These are phyloP conservation scores for Bradynema listronoti DNA, from an alignment of 1,140 invertebrate species.

Conservation along the genomic window DNA sequence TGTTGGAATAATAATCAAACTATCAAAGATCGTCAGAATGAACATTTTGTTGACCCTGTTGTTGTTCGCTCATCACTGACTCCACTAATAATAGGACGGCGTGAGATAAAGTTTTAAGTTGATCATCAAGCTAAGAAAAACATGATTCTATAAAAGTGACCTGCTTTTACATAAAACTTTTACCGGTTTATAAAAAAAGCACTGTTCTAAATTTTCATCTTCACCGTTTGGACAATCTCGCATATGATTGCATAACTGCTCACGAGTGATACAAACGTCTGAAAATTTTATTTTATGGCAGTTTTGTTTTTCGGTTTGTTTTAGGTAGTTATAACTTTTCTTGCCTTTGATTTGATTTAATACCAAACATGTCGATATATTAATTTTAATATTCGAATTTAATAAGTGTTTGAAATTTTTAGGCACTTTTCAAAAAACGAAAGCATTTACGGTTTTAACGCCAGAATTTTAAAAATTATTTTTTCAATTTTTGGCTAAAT, in stretches of 20 bases:
- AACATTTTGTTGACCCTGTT: constrained; percentile 13
- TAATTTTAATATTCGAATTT: too few species aligned
- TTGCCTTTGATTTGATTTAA: too few species aligned
- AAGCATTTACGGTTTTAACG: too few species aligned
- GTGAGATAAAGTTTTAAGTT: constrained; percentile 43
- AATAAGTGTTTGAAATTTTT: too few species aligned
- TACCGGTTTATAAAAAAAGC: constrained; percentile 58
- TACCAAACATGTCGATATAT: too few species aligned
- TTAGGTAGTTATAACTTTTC: too few species aligned
- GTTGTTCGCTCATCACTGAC: constrained; percentile 40
- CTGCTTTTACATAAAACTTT: background rate
- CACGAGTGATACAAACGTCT: constrained; percentile 57
- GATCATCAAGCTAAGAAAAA: constrained; percentile 37
- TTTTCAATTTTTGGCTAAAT: background rate
- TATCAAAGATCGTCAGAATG: constrained; percentile 17
- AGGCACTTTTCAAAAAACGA: too few species aligned
- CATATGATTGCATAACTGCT: constrained; percentile 58
- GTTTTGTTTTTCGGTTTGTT: too few species aligned
- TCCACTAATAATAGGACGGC: constrained; percentile 42
- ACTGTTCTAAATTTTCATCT: constrained; percentile 58
- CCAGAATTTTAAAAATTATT: too few species aligned
- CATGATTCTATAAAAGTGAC: background rate
- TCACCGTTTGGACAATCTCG: constrained; percentile 58
- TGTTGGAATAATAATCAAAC: too few species aligned
- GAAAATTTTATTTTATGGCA: too few species aligned